These are phyloP conservation scores for Asteroscopus sphinx DNA, from an alignment of 2,888 invertebrate genomes.

Conservation along the genomic window DNA sequence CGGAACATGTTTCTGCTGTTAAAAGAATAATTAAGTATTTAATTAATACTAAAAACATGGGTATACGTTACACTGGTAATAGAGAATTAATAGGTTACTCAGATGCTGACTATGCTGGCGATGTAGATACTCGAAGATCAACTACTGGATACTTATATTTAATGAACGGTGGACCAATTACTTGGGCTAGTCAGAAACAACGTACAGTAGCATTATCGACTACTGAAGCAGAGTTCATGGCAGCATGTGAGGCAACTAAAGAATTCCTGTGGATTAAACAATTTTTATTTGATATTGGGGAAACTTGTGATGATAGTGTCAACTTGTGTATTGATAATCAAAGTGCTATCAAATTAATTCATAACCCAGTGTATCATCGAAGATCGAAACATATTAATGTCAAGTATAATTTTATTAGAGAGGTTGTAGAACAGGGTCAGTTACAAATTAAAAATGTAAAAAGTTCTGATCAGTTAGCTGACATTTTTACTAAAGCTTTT, in stretches of 20 bases:
- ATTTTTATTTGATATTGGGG: conserved; percentile 3
- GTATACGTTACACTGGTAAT: conserved; percentile 7
- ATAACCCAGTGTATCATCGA: conserved; percentile 6
- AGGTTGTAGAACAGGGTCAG: background rate
- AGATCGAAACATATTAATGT: conserved; percentile 7
- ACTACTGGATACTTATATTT: conserved; percentile 10
- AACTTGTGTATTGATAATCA: conserved; percentile 1
- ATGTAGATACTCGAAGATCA: conserved; percentile 11
- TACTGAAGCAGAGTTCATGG: too few species aligned
- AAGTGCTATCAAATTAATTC: conserved; percentile 5
- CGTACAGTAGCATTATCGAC: background rate
- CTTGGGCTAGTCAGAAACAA: conserved; percentile 3
- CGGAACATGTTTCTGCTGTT: conserved; percentile 19
- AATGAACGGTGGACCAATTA: conserved; percentile 6
- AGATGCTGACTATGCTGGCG: conserved; percentile 16
- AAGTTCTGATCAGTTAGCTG: background rate
- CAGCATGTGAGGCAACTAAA: conserved; percentile 10
- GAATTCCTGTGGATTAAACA: conserved; percentile 7
- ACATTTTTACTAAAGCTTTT: too few species aligned
- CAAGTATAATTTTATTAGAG: conserved; percentile 5
- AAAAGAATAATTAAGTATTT: conserved; percentile 15
- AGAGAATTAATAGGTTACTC: conserved; percentile 4
- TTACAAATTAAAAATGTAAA: conserved; percentile 1
- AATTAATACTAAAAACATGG: conserved; percentile 4
- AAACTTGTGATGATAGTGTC: background rate